Evolutionary conservation across 2,113 vertebrate genomes (phyloP).

Genomic region (Heptranchias perlo): DNA sequence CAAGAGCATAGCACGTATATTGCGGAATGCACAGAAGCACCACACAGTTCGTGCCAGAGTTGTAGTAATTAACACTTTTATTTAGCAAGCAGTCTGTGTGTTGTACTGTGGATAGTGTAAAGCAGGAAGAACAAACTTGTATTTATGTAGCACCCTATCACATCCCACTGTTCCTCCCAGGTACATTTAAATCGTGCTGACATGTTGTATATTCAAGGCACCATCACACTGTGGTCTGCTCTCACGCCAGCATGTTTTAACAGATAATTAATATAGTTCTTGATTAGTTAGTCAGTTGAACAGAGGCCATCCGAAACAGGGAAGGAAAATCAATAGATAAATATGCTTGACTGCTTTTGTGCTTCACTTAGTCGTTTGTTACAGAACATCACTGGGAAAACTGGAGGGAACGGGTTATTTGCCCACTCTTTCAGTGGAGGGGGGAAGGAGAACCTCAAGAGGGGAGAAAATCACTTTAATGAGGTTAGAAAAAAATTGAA

Average conservation of each 20-base stretch:
- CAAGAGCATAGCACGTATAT: neutral
- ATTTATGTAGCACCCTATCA: neutral
- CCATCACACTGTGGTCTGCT: neutral
- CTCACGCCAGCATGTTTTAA: neutral
- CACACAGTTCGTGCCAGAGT: neutral
- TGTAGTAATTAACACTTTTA: neutral
- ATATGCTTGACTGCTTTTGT: neutral
- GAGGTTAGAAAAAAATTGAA: too few relatives aligned
- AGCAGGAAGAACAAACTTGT: neutral
- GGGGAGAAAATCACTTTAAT: neutral
- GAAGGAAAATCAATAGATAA: neutral
- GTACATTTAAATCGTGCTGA: neutral
- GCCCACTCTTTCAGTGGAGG: neutral
- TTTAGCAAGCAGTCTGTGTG: neutral
- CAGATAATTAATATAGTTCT: neutral
- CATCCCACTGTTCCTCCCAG: neutral
- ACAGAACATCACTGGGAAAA: neutral
- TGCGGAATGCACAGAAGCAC: neutral
- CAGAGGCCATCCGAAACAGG: neutral
- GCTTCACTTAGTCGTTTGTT: neutral
- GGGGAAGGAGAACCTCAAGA: neutral
- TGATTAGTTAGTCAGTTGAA: neutral
- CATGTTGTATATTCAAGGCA: neutral
- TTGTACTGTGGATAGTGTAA: neutral
- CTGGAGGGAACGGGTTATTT: neutral